phyloP scores from a whole-genome alignment of 1,140 invertebrate species.

The Heliconius himera region DNA sequence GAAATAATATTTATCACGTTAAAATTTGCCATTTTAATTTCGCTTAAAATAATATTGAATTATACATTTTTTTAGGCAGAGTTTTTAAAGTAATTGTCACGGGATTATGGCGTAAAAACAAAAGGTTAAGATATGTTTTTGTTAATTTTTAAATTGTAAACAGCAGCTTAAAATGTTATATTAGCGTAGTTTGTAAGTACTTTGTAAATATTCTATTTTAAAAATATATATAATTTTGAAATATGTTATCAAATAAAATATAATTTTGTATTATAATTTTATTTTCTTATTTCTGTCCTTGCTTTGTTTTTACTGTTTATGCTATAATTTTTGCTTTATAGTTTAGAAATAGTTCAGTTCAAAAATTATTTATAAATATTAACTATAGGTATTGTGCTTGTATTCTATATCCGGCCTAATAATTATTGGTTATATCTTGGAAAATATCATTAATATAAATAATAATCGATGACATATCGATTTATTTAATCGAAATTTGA shows the following conservation, averaged over 20 bases:
- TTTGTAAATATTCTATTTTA: constrained; percentile 4
- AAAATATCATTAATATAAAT: background rate
- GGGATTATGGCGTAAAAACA: background rate
- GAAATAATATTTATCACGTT: too few species aligned
- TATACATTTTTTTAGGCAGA: too few species aligned
- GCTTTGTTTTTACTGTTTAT: background rate
- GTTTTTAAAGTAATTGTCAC: background rate
- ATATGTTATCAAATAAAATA: constrained; percentile 8
- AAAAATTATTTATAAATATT: background rate
- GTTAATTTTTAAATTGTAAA: background rate
- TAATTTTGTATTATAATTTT: constrained; percentile 6
- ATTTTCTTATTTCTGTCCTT: background rate
- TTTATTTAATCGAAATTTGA: background rate
- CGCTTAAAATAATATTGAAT: too few species aligned
- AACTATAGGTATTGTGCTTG: background rate
- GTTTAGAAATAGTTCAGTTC: background rate
- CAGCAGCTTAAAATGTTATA: background rate
- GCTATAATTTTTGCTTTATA: background rate
- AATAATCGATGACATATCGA: background rate
- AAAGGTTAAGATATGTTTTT: background rate
- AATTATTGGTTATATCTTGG: background rate
- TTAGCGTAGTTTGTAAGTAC: background rate
- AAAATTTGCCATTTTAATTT: too few species aligned
- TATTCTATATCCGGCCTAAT: background rate
- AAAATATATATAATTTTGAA: background rate